Conservation (phyloP, 2,797 vertebrate species). For the Periparus ater region DNA sequence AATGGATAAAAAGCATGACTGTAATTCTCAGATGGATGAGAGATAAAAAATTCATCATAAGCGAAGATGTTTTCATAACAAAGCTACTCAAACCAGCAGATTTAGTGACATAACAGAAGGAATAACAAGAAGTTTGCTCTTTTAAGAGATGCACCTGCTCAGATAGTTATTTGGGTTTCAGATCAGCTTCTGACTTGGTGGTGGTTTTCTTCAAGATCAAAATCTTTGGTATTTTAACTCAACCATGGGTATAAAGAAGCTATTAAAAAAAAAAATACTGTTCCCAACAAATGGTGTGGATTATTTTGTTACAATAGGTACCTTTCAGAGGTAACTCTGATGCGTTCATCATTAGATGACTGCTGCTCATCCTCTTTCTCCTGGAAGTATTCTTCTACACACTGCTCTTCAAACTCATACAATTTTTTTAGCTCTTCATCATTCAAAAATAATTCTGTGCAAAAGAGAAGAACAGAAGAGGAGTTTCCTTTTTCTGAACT, state of each 20-base stretch:
- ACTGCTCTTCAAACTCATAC: conserved; percentile 97
- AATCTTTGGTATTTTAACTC: not conserved
- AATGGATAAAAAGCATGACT: not conserved
- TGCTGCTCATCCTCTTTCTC: conserved; percentile 93
- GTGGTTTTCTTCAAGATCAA: not conserved
- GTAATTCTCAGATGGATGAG: not conserved
- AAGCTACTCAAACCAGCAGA: not conserved
- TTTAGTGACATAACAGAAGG: not conserved
- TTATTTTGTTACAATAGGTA: conserved; percentile 46
- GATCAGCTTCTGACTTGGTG: not conserved
- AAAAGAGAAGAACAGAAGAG: not conserved
- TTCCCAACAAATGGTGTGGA: not conserved
- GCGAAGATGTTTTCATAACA: not conserved
- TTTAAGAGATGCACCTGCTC: not conserved
- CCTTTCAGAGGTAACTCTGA: conserved; percentile 96
- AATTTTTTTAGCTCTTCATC: conserved; percentile 93
- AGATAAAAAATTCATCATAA: not conserved
- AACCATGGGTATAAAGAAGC: not conserved
- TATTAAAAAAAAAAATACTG: not conserved
- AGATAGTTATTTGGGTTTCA: not conserved
- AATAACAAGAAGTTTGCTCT: not conserved
- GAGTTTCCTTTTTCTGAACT: not conserved
- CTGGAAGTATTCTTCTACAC: conserved; percentile 95
- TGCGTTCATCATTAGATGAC: conserved; percentile 93
- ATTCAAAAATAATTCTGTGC: conserved; percentile 90